Evolutionary conservation across 2,888 invertebrate genomes (phyloP), one percentile per base, ranked within the genome.

Genomic region (Nomada goodeniana): DNA sequence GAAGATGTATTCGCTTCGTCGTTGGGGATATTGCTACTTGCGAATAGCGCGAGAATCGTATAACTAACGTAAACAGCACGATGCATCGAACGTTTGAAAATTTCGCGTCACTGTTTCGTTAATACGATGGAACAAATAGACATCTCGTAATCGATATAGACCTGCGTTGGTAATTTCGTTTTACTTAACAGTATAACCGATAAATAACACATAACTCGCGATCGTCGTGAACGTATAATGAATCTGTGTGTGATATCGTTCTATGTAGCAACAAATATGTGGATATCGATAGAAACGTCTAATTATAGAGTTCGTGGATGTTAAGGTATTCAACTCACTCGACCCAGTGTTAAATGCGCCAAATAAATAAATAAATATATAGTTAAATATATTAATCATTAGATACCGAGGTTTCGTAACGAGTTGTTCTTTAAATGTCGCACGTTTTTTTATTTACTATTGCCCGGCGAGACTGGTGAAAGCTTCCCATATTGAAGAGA

Each of bases 171-270:
- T 13, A 61, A 55, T 26, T 50, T 52, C 23, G 63, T 72, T 68
- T 42, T 72, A 81, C 63, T 80, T 74, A 74, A 79, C 59, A 50
- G n/a, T 69, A 55, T 80, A 80, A 74, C 29, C 50, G 59, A 42
- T 65, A 52, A 53, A 15, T 26, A 57, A 67, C n/a, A 59, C 75
- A 7, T 36, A 36, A 57, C 20, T 47, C 11, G 20, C 20, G 42
- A n/a, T 50, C 50, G 29, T 59, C 26, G 50, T 65, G 50, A 67
- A 52, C 59, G 23, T 74, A 59, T 74, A 65, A 65, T 23, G 26
- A 61, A 29, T 73, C 29, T 73, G 20, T 70, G 65, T 69, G 80
- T 65, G 81, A 81, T 80, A 67, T 77, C 42, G 23, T 53, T 76
- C 50, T 57, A 55, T 71, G 47, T 59, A 60, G 20, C 64, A 65